A percentile compares a stretch with the other conserved stretches of the same genome.
Evolutionary conservation across 2,797 vertebrate genomes (phyloP).

Genomic region (Hemibagrus guttatus): DNA sequence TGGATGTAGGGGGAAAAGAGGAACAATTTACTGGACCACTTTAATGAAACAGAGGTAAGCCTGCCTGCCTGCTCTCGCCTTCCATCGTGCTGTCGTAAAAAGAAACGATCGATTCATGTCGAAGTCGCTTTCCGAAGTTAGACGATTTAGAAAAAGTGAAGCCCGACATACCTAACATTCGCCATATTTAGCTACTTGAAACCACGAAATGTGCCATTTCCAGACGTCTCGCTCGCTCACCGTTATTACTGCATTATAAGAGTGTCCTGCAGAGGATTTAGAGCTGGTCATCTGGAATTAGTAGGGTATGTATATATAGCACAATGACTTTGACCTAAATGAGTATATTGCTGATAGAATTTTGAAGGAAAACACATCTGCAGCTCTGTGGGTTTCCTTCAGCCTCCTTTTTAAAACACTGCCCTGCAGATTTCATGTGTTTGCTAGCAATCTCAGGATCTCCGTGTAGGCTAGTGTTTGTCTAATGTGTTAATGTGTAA

Average conservation of each 20-base stretch:
- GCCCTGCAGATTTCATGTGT: neutral
- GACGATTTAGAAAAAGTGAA: neutral
- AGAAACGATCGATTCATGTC: neutral
- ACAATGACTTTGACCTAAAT: neutral
- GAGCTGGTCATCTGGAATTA: neutral
- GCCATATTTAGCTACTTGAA: neutral
- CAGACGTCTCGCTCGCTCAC: neutral
- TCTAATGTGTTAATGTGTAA: neutral
- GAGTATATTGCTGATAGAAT: neutral
- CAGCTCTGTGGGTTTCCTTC: neutral
- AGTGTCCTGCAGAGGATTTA: neutral
- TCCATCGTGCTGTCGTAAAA: neutral
- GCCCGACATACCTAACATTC: neutral
- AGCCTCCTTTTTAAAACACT: neutral
- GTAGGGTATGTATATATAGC: neutral
- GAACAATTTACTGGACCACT: neutral
- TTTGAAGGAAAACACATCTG: neutral
- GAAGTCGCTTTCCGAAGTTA: conserved; percentile 6
- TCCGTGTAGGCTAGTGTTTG: neutral
- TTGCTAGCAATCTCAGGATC: neutral
- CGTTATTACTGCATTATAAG: neutral
- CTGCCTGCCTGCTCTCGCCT: neutral
- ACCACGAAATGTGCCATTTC: neutral
- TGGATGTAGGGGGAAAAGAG: neutral
- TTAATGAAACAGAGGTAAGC: neutral